These are phyloP conservation scores for Pangasianodon hypophthalmus DNA, from an alignment of 2,113 vertebrate species.

Conservation along the genomic window DNA sequence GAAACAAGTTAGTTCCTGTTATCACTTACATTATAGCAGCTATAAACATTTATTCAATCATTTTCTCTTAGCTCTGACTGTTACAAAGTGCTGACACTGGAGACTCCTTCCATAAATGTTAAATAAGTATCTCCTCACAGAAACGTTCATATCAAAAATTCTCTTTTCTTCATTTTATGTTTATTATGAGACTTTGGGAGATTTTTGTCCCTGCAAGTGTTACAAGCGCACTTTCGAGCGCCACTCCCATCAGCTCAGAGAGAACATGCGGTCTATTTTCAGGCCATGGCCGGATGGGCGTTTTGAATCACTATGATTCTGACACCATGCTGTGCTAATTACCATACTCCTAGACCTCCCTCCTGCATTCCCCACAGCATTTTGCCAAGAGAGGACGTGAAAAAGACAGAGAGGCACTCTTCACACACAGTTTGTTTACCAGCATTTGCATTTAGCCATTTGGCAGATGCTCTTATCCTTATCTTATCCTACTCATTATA, in stretches of 20 bases:
- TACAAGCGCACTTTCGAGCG: neutral
- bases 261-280: conserved; percentile 19
- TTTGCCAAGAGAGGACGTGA: conserved; percentile 27
- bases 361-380: conserved; percentile 25
- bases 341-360: conserved; percentile 27
- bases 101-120: too few relatives aligned
- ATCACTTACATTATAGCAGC: too few relatives aligned
- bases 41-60: too few relatives aligned
- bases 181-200: neutral
- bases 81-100: neutral
- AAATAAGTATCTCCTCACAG: too few relatives aligned
- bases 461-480: neutral
- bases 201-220: neutral
- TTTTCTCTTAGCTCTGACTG: too few relatives aligned
- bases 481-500: too few relatives aligned
- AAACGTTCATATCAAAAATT: too few relatives aligned
- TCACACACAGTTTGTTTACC: conserved; percentile 1
- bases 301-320: conserved; percentile 54
- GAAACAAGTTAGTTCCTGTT: too few relatives aligned
- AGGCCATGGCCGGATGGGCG: conserved; percentile 5
- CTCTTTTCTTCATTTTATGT: too few relatives aligned
- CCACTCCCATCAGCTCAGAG: neutral
- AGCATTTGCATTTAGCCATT: neutral
- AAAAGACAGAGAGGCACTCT: conserved; percentile 16
- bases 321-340: conserved; percentile 50